phyloP scores from a whole-genome alignment of 2,797 vertebrate genomes.

The Morelia viridis region DNA sequence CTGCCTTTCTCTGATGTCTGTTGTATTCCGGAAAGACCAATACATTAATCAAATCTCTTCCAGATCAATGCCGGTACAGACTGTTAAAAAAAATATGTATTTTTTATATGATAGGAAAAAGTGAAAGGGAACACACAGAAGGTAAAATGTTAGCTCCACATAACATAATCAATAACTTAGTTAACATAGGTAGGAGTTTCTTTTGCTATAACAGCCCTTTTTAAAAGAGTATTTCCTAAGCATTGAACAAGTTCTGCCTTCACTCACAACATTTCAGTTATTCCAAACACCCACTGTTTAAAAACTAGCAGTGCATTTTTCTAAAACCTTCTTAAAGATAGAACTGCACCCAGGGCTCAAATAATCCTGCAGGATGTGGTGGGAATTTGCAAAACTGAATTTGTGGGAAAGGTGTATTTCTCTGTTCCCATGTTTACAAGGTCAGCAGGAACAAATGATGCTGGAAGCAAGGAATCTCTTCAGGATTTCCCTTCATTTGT shows the following conservation, averaged over 20 bases:
- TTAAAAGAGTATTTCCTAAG: neutral
- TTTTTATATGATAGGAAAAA: neutral
- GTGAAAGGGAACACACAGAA: neutral
- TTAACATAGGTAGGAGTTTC: neutral
- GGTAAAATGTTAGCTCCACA: neutral
- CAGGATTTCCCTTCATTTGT: neutral
- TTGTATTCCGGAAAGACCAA: neutral
- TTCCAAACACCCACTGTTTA: neutral
- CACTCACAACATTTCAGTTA: neutral
- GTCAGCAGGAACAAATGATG: neutral
- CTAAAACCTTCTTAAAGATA: neutral
- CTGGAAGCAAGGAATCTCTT: neutral
- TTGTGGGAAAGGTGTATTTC: neutral
- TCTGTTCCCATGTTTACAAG: neutral
- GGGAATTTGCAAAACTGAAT: neutral
- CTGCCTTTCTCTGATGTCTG: neutral
- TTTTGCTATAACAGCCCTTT: neutral
- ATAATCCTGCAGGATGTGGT: neutral
- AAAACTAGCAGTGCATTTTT: neutral
- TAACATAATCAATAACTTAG: neutral
- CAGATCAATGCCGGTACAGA: neutral
- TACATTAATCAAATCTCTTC: neutral
- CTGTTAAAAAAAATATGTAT: neutral
- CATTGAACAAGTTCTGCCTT: neutral
- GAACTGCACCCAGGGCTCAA: neutral